Conservation (phyloP, 2,888 invertebrate genomes). For the Polyploca ridens region DNA sequence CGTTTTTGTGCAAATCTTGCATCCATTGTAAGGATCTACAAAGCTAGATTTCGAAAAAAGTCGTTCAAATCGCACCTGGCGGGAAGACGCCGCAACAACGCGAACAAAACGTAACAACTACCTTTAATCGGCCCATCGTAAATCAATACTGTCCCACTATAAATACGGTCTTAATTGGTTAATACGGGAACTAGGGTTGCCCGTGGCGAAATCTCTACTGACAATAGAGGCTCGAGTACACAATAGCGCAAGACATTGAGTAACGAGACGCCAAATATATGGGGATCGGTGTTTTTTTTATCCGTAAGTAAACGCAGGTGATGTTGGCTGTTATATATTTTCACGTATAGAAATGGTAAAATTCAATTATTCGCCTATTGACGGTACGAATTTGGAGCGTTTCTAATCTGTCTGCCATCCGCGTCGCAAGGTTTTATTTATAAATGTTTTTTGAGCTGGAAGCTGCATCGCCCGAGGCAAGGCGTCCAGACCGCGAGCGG, state of each 20-base stretch:
- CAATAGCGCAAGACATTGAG: constrained; percentile 75
- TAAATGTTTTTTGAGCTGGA: constrained; percentile 30
- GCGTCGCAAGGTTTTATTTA: constrained; percentile 23
- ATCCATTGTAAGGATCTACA: constrained; percentile 75
- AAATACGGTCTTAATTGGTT: constrained; percentile 75
- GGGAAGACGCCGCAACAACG: constrained; percentile 51
- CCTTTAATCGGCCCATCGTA: constrained; percentile 49
- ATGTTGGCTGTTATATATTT: constrained; percentile 51
- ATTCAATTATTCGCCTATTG: constrained; percentile 79
- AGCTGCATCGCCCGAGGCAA: constrained; percentile 32
- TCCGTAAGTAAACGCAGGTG: constrained; percentile 70
- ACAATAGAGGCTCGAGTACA: constrained; percentile 62
- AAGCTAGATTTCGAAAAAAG: constrained; percentile 62
- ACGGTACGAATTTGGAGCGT: constrained; percentile 65
- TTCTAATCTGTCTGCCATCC: constrained; percentile 64
- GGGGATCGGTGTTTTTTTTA: constrained; percentile 65
- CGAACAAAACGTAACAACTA: constrained; percentile 53
- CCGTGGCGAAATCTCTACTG: constrained; percentile 49
- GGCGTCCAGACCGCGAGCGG: constrained; percentile 13
- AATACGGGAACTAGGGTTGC: constrained; percentile 53
- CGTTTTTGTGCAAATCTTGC: constrained; percentile 82
- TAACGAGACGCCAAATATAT: constrained; percentile 75
- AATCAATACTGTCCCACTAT: constrained; percentile 66
- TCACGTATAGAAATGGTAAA: constrained; percentile 64
- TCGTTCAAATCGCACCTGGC: constrained; percentile 71